Evolutionary conservation across 2,888 invertebrate species (phyloP).

Genomic region (Sussaba pulchella): DNA sequence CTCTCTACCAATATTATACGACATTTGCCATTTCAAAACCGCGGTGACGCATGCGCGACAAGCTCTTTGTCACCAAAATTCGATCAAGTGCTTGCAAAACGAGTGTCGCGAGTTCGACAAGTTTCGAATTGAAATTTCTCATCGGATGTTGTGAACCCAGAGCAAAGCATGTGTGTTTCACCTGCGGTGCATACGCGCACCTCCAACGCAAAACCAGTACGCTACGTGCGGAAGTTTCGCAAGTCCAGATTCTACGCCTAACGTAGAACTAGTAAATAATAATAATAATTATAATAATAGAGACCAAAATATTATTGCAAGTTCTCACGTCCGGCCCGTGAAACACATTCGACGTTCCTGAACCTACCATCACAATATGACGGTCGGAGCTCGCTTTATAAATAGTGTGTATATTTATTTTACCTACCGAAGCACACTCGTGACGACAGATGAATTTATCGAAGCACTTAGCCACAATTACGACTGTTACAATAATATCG

Average conservation of each 20-base stretch:
- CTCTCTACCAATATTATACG: neutral
- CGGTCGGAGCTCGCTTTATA: neutral
- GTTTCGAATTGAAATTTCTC: slow-evolving; percentile 48
- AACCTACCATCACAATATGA: neutral
- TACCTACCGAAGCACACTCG: slow-evolving; percentile 18
- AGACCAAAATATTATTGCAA: neutral
- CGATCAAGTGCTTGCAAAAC: slow-evolving; percentile 42
- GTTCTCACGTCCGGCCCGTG: slow-evolving; percentile 48
- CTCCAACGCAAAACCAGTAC: neutral
- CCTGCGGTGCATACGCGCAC: neutral
- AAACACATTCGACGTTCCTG: slow-evolving; percentile 25
- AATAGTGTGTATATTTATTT: slow-evolving; percentile 9
- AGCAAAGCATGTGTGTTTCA: neutral
- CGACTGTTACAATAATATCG: no score
- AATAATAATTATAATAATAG: no score
- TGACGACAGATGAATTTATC: slow-evolving; percentile 52
- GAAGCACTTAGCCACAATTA: slow-evolving; percentile 30
- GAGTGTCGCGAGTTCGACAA: slow-evolving; percentile 9
- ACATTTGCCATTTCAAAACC: neutral
- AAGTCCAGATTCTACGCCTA: neutral
- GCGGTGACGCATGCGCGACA: slow-evolving; percentile 1
- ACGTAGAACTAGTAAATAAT: neutral
- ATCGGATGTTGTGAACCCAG: slow-evolving; percentile 11
- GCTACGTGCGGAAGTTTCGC: slow-evolving; percentile 12
- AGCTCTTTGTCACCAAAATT: slow-evolving; percentile 29